A percentile compares a stretch with the other conserved stretches of the same genome.
Evolutionary conservation across 2,888 invertebrate species (phyloP).

Genomic region (Cantharis nigra): DNA sequence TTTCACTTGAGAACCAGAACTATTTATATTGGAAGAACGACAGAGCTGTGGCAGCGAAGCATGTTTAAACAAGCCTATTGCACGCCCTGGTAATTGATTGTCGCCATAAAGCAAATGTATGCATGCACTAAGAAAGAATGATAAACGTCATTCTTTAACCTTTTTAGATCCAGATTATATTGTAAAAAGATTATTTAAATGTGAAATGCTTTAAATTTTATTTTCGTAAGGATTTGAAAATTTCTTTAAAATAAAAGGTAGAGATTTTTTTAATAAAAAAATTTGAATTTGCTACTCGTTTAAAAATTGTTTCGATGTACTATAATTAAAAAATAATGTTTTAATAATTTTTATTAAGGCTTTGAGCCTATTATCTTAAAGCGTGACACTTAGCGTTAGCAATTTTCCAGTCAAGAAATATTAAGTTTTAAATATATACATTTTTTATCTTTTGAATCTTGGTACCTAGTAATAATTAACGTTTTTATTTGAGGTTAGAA

Average conservation of each 20-base stretch:
- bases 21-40: constrained; percentile 26
- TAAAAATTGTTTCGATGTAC: not conserved
- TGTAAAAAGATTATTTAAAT: constrained; percentile 8
- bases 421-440: not conserved
- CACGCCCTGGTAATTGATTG: constrained; percentile 35
- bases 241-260: not conserved
- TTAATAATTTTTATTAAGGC: not conserved
- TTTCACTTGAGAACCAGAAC: constrained; percentile 22
- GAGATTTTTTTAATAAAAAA: not conserved
- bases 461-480: not conserved
- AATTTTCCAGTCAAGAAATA: not conserved
- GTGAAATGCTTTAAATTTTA: not conserved
- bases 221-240: not conserved
- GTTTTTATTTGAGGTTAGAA: not conserved
- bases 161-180: constrained; percentile 15
- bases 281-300: not conserved
- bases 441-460: not conserved
- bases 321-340: not conserved
- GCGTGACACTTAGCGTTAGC: not conserved
- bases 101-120: constrained; percentile 34
- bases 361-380: not conserved
- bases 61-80: constrained; percentile 35
- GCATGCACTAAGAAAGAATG: constrained; percentile 29
- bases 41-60: constrained; percentile 23
- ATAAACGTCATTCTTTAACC: constrained; percentile 34